Percentiles rank a stretch among this genome's conserved stretches.
Evolutionary conservation across 1,140 invertebrate species (phyloP).

Genomic region (Tachypleus tridentatus): DNA sequence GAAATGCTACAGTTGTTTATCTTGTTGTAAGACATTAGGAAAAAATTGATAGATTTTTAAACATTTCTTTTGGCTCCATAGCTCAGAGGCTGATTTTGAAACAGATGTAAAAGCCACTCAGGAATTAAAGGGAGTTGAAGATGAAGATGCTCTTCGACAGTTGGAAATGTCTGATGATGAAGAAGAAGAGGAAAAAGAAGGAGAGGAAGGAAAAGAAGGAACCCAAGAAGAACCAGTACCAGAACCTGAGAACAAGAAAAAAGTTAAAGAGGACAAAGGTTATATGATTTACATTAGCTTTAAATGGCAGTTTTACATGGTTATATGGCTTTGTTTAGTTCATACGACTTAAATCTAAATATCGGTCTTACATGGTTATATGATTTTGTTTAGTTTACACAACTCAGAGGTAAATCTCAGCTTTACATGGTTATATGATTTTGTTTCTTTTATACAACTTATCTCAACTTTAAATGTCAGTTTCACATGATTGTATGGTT

Average conservation of each 20-base stretch:
- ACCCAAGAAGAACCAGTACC: slow-evolving; percentile 28
- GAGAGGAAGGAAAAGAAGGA: slow-evolving; percentile 27
- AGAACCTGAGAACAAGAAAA: slow-evolving; percentile 32
- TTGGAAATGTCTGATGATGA: slow-evolving; percentile 81
- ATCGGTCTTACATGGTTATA: neutral
- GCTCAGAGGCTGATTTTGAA: slow-evolving; percentile 37
- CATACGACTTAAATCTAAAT: too few relatives aligned
- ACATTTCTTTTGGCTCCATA: slow-evolving; percentile 28
- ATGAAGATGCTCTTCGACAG: slow-evolving; percentile 77
- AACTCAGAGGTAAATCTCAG: neutral
- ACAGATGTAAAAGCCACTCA: slow-evolving; percentile 14
- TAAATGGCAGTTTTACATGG: neutral
- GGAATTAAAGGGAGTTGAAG: slow-evolving; percentile 59
- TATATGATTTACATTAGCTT: neutral
- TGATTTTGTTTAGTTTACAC: too few relatives aligned
- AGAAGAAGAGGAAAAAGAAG: slow-evolving; percentile 59
- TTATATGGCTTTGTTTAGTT: too few relatives aligned
- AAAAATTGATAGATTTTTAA: too few relatives aligned
- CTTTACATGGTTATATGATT: neutral
- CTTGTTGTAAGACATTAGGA: slow-evolving; percentile 50
- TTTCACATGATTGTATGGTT: too few relatives aligned
- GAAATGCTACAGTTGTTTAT: slow-evolving; percentile 13
- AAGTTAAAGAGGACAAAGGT: slow-evolving; percentile 43
- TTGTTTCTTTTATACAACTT: too few relatives aligned
- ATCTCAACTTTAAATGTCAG: too few relatives aligned